A percentile compares a stretch with the other conserved stretches of the same genome.
These are phyloP conservation scores for Lottia scabra DNA, from an alignment of 2,888 invertebrate genomes.

Conservation along the genomic window DNA sequence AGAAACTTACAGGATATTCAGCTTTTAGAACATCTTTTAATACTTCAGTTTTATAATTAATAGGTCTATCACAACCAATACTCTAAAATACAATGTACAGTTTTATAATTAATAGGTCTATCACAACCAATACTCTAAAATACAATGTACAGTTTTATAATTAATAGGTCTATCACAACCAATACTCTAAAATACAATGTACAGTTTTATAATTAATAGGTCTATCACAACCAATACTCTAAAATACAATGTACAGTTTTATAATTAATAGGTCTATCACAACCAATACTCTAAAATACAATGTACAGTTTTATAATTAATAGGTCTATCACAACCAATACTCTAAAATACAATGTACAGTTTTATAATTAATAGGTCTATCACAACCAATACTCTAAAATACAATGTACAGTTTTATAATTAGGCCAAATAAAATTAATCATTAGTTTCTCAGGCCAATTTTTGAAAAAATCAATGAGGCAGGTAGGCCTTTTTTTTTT, in stretches of 20 bases:
- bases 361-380: too few species aligned
- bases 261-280: constrained; percentile 66
- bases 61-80: constrained; percentile 63
- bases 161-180: constrained; percentile 27
- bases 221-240: too few species aligned
- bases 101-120: background rate
- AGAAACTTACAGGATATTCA: constrained; percentile 60
- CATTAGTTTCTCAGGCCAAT: too few species aligned
- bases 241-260: constrained; percentile 37
- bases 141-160: too few species aligned
- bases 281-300: constrained; percentile 45
- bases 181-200: constrained; percentile 40
- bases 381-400: constrained; percentile 48
- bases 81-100: constrained; percentile 33
- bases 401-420: background rate
- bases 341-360: too few species aligned
- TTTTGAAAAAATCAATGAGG: too few species aligned
- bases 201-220: background rate
- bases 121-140: too few species aligned
- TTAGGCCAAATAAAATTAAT: constrained; percentile 44
- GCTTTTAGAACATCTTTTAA: constrained; percentile 56
- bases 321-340: background rate
- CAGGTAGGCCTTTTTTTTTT: too few species aligned
- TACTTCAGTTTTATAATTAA: constrained; percentile 65
- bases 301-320: background rate